Conservation (phyloP, 2,797 vertebrate genomes). For the Leptatherina wallacei region DNA sequence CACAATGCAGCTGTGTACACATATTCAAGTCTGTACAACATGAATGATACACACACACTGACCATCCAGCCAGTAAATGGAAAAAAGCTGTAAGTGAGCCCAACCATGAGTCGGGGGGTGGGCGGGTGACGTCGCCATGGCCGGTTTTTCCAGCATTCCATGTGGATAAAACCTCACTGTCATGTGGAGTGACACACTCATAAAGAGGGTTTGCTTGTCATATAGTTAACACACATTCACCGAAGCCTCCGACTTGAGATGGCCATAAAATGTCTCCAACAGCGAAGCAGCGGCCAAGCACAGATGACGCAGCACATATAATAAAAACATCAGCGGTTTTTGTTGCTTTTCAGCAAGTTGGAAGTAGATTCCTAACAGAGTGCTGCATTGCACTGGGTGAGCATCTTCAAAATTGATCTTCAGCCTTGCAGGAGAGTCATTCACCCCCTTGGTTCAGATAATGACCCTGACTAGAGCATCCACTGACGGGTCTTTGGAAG, state of each 20-base stretch:
- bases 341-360: constrained; percentile 22
- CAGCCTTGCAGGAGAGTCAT: constrained; percentile 7
- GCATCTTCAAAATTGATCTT: constrained; percentile 39
- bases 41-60: background rate
- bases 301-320: constrained; percentile 26
- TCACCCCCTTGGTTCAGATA: constrained; percentile 5
- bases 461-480: background rate
- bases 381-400: constrained; percentile 4
- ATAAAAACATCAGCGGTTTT: constrained; percentile 10
- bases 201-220: constrained; percentile 43
- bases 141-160: constrained; percentile 52
- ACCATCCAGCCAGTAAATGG: constrained; percentile 37
- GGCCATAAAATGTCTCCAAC: constrained; percentile 39
- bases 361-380: constrained; percentile 8
- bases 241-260: background rate
- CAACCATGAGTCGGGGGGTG: constrained; percentile 11
- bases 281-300: background rate
- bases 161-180: constrained; percentile 49
- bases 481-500: too few species aligned
- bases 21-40: background rate
- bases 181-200: constrained; percentile 29
- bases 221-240: constrained; percentile 33
- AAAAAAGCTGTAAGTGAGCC: constrained; percentile 54
- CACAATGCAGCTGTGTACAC: background rate
- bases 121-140: constrained; percentile 41